A percentile compares a stretch with the other conserved stretches of the same genome.
Conservation (phyloP, 2,888 invertebrate species). For the Sarcophaga variegata region DNA sequence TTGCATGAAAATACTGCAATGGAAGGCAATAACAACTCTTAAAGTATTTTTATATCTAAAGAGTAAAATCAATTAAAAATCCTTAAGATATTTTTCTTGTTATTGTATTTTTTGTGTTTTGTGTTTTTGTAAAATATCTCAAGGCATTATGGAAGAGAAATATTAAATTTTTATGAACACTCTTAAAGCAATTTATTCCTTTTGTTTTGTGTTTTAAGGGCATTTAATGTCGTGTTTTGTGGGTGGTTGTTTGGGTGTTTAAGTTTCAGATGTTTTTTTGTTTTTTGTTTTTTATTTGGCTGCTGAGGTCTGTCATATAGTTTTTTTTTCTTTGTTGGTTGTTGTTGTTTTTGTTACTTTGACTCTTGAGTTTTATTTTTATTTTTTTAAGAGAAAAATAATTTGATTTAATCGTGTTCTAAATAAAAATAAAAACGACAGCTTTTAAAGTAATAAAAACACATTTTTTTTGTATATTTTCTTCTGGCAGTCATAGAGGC, state of each 20-base stretch:
- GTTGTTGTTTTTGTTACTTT: background rate
- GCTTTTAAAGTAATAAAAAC: slow-evolving; percentile 27
- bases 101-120: background rate
- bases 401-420: slow-evolving; percentile 60
- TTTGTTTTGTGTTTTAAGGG: slow-evolving; percentile 41
- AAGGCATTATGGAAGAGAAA: slow-evolving; percentile 10
- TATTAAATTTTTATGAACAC: background rate
- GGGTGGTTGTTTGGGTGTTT: slow-evolving; percentile 56
- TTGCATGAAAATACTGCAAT: slow-evolving; percentile 15
- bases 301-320: background rate
- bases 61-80: slow-evolving; percentile 58
- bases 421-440: slow-evolving; percentile 53
- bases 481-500: background rate
- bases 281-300: background rate
- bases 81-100: slow-evolving; percentile 28
- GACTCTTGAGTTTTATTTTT: slow-evolving; percentile 6
- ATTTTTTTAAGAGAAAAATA: background rate
- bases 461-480: background rate
- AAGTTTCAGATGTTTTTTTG: background rate
- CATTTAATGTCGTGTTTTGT: slow-evolving; percentile 61
- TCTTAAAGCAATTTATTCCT: slow-evolving; percentile 30
- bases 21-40: background rate
- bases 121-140: slow-evolving; percentile 6
- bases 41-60: slow-evolving; percentile 19
- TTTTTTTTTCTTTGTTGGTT: background rate